Percentiles rank a stretch among this genome's conserved stretches.
Evolutionary conservation across 2,113 vertebrate species (phyloP).

Genomic region (Osmerus eperlanus): DNA sequence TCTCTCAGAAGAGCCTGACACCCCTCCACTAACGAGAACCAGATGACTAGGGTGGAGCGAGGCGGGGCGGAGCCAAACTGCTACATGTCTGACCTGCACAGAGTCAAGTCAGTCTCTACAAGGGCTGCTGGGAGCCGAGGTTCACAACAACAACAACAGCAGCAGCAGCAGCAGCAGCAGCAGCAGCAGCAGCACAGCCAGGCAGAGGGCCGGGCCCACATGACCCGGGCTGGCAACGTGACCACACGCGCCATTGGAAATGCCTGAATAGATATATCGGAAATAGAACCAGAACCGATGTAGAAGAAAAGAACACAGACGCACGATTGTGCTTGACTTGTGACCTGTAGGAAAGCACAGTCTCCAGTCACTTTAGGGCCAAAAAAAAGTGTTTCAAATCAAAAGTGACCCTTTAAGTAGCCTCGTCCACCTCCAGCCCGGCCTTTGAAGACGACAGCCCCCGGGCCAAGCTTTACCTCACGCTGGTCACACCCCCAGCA

Average conservation of each 20-base stretch:
- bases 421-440: not conserved
- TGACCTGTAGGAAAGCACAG: not conserved
- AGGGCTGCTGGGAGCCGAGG: constrained; percentile 19
- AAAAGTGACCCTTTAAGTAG: not conserved
- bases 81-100: constrained; percentile 27
- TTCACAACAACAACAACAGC: not conserved
- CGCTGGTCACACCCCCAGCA: constrained; percentile 16
- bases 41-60: constrained; percentile 48
- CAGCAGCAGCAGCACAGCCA: not conserved
- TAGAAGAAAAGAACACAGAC: too few species aligned
- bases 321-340: not conserved
- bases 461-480: constrained; percentile 32
- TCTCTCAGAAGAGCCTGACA: constrained; percentile 24
- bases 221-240: not conserved
- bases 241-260: not conserved
- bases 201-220: not conserved
- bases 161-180: not conserved
- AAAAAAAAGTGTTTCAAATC: not conserved
- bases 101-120: constrained; percentile 8
- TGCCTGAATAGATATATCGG: too few species aligned
- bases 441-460: constrained; percentile 20
- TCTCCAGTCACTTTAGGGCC: not conserved
- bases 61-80: constrained; percentile 2
- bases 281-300: too few species aligned
- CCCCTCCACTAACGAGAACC: constrained; percentile 55